Conservation (phyloP, 2,888 invertebrate species). For the Dryocosmus kuriphilus region DNA sequence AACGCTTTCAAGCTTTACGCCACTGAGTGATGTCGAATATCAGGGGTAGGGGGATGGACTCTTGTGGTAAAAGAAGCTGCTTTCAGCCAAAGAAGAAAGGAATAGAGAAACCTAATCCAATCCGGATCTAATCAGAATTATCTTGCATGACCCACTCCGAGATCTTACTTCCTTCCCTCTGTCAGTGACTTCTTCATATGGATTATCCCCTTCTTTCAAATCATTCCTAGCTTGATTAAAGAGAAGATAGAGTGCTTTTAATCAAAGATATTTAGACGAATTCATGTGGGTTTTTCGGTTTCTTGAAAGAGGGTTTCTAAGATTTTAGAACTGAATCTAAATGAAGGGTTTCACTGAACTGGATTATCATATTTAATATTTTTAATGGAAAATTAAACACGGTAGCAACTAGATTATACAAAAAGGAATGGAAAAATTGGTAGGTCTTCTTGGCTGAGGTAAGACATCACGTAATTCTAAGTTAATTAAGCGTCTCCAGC, state of each 20-base stretch:
- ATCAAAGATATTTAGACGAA: not conserved
- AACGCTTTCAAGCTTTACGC: constrained; percentile 48
- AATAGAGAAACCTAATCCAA: constrained; percentile 60
- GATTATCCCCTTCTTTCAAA: not conserved
- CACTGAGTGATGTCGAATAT: constrained; percentile 34
- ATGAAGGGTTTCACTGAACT: no score
- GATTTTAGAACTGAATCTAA: not conserved
- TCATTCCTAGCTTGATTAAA: constrained; percentile 9
- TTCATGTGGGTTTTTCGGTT: not conserved
- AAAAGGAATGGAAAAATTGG: not conserved
- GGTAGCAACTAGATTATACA: not conserved
- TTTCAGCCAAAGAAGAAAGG: constrained; percentile 42
- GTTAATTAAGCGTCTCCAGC: constrained; percentile 48
- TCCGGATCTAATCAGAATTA: constrained; percentile 65
- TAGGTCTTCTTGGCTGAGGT: not conserved
- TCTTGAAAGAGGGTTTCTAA: not conserved
- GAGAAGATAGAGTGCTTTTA: constrained; percentile 10
- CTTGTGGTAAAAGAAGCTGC: constrained; percentile 50
- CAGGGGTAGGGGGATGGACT: constrained; percentile 6
- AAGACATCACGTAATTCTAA: constrained; percentile 34
- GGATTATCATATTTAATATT: not conserved
- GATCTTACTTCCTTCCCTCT: constrained; percentile 31
- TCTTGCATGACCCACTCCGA: constrained; percentile 62
- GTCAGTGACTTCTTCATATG: constrained; percentile 16
- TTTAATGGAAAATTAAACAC: not conserved